Evolutionary conservation across 2,888 invertebrate genomes (phyloP), one percentile per base, ranked within the genome.

Genomic region (Sphaeridia pumilis): DNA sequence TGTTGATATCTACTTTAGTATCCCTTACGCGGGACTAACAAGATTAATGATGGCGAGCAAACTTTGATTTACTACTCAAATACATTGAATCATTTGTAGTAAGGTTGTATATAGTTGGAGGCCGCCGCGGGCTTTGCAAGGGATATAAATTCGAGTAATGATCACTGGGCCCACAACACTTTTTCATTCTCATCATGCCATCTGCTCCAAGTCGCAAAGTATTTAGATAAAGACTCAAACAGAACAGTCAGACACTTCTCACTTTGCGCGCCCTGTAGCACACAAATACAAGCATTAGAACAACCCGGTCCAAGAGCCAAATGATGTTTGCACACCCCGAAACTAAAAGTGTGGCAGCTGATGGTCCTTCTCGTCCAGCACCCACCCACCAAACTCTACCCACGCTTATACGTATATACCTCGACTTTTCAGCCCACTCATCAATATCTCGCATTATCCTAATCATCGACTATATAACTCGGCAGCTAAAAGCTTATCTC

Each of bases 41-140:
- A 38, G 49, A 49, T 49, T 49, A 49, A 49, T 49, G 49, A 49
- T 41, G 49, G 49, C 25, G 26, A 49, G 26, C 38, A 49, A 49
- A 49, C 28, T 49, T 49, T 49, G 49, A 49, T 49, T 49, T 49
- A 49, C 49, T 49, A 26, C 38, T 41, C 10, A 25, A 28, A 31
- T 31, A 46, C 46, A 46, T 28, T 22, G 38, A 38, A 38, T 38
- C 38, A 38, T 38, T 38, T 38, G 38, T 38, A 38, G 5, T n/a
- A n/a, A n/a, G n/a, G n/a, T n/a, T n/a, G n/a, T n/a, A n/a, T n/a
- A n/a, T n/a, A n/a, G n/a, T n/a, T n/a, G n/a, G n/a, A n/a, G n/a
- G n/a, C n/a, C n/a, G n/a, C n/a, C n/a, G n/a, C n/a, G n/a, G n/a
- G n/a, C n/a, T n/a, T n/a, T n/a, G 38, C 5, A 38, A 38, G 38